Evolutionary conservation across 2,888 invertebrate genomes (phyloP), one percentile per base, ranked within the genome.

Genomic region (Nymphalis c-album): DNA sequence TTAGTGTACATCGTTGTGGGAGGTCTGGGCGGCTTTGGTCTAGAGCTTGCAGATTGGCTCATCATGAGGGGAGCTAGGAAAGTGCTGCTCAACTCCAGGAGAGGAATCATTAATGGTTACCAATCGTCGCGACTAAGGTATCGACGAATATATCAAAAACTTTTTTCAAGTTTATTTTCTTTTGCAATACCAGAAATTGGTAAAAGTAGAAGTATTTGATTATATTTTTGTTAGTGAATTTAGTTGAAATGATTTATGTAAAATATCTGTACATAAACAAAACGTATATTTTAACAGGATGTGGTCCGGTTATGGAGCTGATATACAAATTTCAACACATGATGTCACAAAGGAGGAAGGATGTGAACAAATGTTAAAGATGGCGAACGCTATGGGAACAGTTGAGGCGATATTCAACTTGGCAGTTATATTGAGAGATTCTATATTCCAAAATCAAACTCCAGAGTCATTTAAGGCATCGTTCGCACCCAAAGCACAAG

Each of bases 1-100:
- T 72, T 75, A 77, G 91, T 79, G 70, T 93, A 96, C 86, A 78
- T 96, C 0, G 93, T 96, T 6, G 92, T 95, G 1, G 96, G 96
- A 16, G 98, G 98, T 57, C 93, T 98, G 0, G 98, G 98, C 57
- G 98, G 98, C 0, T 97, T 98, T 80, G 98, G 98, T 7, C 90
- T 98, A 59, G 98, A 98, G 84, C 85, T 98, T 60, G 95, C 95
- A 0, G 96, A 97, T 78, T 98, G 97, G 97, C 89, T 99, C 77
- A 94, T 97, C 60, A 85, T 96, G 62, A 93, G 98, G 72, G 98
- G 98, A 0, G 97, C 96, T 0, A 94, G 91, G 75, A 95, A 96
- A 73, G 76, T 98, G 16, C 93, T 98, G 1, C 92, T 98, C 0
- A 96, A 96, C 0, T 97, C 98, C 0, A 94, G 97, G 68, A 94